A percentile compares a stretch with the other conserved stretches of the same genome.
Conservation (phyloP, 2,797 vertebrate species). For the Brotogeris chrysoptera region DNA sequence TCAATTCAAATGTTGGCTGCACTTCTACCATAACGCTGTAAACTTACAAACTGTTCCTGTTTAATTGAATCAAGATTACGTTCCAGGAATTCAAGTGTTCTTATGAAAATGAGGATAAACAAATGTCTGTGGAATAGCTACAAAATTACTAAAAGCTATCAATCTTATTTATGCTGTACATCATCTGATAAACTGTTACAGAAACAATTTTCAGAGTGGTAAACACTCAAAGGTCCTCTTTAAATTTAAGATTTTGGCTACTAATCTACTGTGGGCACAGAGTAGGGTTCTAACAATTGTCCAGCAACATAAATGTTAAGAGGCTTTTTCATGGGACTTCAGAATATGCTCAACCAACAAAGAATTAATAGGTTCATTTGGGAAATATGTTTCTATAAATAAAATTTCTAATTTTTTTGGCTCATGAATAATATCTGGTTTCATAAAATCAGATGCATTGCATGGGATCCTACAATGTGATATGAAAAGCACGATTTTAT, state of each 20-base stretch:
- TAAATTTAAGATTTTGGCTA: background rate
- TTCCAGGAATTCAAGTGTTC: background rate
- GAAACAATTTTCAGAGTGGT: background rate
- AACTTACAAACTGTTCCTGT: background rate
- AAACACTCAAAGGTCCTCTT: background rate
- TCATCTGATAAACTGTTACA: background rate
- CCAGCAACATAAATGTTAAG: background rate
- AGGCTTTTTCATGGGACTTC: background rate
- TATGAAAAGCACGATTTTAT: background rate
- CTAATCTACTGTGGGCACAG: rapidly evolving
- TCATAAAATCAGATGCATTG: background rate
- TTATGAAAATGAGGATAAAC: background rate
- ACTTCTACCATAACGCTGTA: background rate
- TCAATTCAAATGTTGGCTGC: background rate
- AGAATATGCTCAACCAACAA: background rate
- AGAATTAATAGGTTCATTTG: background rate
- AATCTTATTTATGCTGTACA: background rate
- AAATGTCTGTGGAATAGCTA: background rate
- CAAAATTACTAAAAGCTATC: background rate
- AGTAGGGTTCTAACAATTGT: background rate
- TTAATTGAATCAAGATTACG: background rate
- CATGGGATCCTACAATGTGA: background rate
- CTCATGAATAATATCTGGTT: background rate
- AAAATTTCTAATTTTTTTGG: background rate
- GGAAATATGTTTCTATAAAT: background rate